These are phyloP conservation scores for Oxyruncus cristatus DNA, from an alignment of 2,113 vertebrate species.

Conservation along the genomic window DNA sequence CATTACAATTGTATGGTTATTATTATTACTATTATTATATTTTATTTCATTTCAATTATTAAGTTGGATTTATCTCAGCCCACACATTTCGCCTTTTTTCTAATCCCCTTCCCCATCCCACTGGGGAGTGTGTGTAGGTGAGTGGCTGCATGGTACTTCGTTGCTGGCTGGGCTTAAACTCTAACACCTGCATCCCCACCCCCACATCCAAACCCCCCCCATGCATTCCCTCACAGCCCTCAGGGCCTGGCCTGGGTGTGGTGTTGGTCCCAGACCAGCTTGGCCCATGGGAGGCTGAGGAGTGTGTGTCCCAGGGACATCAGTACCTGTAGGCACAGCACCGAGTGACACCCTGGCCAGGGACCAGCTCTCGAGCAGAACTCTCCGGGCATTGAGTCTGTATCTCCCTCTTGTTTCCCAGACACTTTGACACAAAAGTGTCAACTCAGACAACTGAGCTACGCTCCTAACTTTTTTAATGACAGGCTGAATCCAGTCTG, in stretches of 20 bases:
- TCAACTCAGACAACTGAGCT: background rate
- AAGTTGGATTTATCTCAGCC: background rate
- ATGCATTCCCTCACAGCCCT: background rate
- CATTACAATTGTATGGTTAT: background rate
- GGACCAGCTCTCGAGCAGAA: fast-evolving
- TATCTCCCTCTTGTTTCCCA: background rate
- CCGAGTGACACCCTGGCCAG: background rate
- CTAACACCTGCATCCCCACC: background rate
- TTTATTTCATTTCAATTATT: background rate
- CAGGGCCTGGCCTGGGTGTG: background rate
- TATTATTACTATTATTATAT: background rate
- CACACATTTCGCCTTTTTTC: background rate
- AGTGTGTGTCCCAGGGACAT: background rate
- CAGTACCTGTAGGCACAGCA: background rate
- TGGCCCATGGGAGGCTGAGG: background rate
- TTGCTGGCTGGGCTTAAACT: background rate
- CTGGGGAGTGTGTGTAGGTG: background rate
- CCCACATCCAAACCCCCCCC: background rate
- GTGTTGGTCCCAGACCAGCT: background rate
- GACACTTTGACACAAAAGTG: background rate
- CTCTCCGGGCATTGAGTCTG: background rate
- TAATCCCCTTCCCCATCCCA: background rate
- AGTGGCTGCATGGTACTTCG: background rate
- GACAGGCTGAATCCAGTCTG: background rate
- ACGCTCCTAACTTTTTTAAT: background rate